Conservation (phyloP, 2,113 vertebrate species). For the Anas platyrhynchos region DNA sequence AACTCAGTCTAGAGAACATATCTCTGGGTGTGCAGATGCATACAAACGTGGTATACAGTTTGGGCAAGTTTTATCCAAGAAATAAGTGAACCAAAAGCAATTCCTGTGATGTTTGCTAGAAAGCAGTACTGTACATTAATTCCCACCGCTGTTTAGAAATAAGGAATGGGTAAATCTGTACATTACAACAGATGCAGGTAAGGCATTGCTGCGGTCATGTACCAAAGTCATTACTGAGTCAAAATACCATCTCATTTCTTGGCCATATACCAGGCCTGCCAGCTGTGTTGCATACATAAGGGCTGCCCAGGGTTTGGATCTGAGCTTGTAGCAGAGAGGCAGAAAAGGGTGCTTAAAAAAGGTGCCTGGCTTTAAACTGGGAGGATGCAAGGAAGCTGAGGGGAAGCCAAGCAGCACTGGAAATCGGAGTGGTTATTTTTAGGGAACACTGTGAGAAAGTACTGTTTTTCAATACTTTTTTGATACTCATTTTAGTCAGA, state of each 20-base stretch:
- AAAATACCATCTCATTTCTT: neutral
- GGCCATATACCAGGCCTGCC: neutral
- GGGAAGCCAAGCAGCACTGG: neutral
- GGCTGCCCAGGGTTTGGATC: neutral
- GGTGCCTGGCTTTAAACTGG: neutral
- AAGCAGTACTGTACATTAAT: neutral
- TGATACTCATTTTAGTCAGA: neutral
- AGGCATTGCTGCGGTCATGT: neutral
- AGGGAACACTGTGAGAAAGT: neutral
- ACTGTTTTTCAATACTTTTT: neutral
- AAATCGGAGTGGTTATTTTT: neutral
- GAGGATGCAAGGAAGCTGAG: neutral
- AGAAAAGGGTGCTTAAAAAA: neutral
- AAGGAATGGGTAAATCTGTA: neutral
- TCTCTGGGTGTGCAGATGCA: neutral
- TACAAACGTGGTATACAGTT: neutral
- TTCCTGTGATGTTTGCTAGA: neutral
- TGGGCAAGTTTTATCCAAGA: neutral
- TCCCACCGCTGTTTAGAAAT: neutral
- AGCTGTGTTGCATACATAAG: no score
- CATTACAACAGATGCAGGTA: neutral
- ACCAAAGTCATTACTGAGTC: neutral
- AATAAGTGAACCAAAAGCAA: neutral
- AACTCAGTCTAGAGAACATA: neutral
- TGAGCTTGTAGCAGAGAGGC: neutral